Conservation (phyloP, 1,140 invertebrate species). For the Chlorops oryzae region DNA sequence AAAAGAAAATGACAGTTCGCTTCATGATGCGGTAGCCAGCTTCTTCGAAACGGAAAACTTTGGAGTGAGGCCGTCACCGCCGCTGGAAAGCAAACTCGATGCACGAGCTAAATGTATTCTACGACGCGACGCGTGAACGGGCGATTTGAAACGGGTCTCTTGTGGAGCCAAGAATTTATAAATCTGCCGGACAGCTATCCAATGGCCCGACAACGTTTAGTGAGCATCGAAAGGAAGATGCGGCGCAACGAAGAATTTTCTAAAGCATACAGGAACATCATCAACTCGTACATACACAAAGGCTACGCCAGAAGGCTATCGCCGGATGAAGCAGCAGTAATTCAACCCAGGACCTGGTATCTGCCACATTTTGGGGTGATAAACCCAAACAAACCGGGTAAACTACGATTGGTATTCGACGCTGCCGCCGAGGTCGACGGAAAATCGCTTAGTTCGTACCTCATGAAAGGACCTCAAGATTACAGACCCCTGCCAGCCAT, state of each 20-base stretch:
- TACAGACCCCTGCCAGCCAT: conserved; percentile 24
- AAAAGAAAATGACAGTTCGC: not conserved
- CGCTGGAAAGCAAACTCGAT: not conserved
- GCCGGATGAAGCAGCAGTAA: not conserved
- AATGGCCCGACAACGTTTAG: conserved; percentile 1
- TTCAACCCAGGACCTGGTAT: conserved; percentile 22
- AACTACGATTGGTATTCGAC: conserved; percentile 28
- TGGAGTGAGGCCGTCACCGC: not conserved
- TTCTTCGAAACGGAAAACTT: not conserved
- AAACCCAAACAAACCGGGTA: conserved; percentile 25
- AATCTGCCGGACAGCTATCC: conserved; percentile 1
- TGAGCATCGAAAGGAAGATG: conserved; percentile 7
- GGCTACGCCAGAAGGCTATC: conserved; percentile 2
- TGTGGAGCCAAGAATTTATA: not conserved
- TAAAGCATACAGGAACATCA: conserved; percentile 4
- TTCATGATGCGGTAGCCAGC: not conserved
- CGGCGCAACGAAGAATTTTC: not conserved
- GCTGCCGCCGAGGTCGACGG: conserved; percentile 19
- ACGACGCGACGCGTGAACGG: not conserved
- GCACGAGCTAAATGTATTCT: not conserved
- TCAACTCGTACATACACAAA: conserved; percentile 1
- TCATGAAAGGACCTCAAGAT: conserved; percentile 26
- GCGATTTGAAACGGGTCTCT: not conserved
- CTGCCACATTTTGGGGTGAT: conserved; percentile 29
- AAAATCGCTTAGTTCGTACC: conserved; percentile 25